Base-by-base conservation (phyloP, 2,113 vertebrate species). In the Anarhynchus alexandrinus region DNA sequence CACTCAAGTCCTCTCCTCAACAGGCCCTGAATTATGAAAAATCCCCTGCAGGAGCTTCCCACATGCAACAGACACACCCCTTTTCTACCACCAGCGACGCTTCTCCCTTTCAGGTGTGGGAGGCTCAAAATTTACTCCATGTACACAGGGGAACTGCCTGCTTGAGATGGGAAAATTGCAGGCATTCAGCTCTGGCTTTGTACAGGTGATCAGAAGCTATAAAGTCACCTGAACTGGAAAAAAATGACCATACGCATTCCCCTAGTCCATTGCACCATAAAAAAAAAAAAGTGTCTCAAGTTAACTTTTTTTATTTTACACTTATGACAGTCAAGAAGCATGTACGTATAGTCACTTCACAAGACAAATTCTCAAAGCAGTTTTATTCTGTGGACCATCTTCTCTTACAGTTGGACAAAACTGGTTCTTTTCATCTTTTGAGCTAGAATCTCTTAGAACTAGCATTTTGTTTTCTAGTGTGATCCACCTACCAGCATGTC, bases 11-110 rank as follows among this genome's bases (percentile, higher is more conserved):
- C 91, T 87, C 42, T 94, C 84, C 91, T 95, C 89, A 94, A 38
- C 78, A 94, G 96, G 80, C 86, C 40, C 76, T 42, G 83, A 79
- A 97, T 91, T 90, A 94, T 90, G 93, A 94, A 94, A 96, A 94
- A 96, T 73, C 84, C 94, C 94, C 95, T 26, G 86, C 91, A 95
- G 95, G 96, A 96, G 89, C 91, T 95, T 97, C 96, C 93, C 97
- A 97, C 91, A 52, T 70, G 34, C 84, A 88, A 12, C 23, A 91
- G 95, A 73, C 94, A 96, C 93, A 95, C 91, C 94, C 78, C 91
- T 94, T 51, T 32, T n/a, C 95, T 93, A 87, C 93, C 96, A 85
- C 91, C 93, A 95, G 94, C 88, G 38, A 92, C 17, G 91, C 88
- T 90, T 74, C 38, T 6, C 77, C 66, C 86, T 51, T 38, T 21